Evolutionary conservation across 2,888 invertebrate genomes (phyloP).

Genomic region (Scaptomyza tumidula): DNA sequence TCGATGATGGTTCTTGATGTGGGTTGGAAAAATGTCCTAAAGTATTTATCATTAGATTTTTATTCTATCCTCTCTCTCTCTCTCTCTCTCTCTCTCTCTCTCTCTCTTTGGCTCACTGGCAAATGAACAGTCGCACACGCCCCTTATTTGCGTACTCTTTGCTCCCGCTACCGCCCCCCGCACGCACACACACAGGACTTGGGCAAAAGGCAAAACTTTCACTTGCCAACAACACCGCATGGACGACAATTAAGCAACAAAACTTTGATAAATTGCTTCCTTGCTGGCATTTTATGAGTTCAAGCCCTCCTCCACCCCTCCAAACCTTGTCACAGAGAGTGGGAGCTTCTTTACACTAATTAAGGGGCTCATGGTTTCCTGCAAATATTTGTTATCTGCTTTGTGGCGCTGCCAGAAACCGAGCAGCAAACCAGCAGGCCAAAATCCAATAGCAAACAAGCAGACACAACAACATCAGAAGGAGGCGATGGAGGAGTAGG

Average conservation of each 20-base stretch:
- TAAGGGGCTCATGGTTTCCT: slow-evolving; percentile 81
- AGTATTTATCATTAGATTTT: slow-evolving; percentile 58
- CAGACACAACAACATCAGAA: slow-evolving; percentile 28
- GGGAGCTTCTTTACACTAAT: slow-evolving; percentile 78
- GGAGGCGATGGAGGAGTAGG: not conserved
- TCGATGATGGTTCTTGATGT: slow-evolving; percentile 57
- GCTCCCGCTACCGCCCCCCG: not conserved
- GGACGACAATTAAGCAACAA: slow-evolving; percentile 81
- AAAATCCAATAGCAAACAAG: slow-evolving; percentile 65
- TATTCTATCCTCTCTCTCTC: not conserved
- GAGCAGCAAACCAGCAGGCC: slow-evolving; percentile 38
- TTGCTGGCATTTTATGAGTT: slow-evolving; percentile 71
- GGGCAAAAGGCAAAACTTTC: slow-evolving; percentile 52
- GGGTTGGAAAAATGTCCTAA: slow-evolving; percentile 28
- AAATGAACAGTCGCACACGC: slow-evolving; percentile 59
- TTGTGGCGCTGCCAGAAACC: slow-evolving; percentile 49
- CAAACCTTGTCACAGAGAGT: slow-evolving; percentile 1
- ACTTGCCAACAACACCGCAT: slow-evolving; percentile 65
- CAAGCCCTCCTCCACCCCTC: slow-evolving; percentile 8
- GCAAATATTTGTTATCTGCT: slow-evolving; percentile 77
- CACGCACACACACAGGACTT: not conserved
- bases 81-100: not conserved
- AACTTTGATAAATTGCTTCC: slow-evolving; percentile 82
- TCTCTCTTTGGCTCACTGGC: slow-evolving; percentile 2
- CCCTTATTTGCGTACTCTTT: slow-evolving; percentile 22